phyloP scores from a whole-genome alignment of 2,888 invertebrate species.

The Lepetodrilus schrolli region DNA sequence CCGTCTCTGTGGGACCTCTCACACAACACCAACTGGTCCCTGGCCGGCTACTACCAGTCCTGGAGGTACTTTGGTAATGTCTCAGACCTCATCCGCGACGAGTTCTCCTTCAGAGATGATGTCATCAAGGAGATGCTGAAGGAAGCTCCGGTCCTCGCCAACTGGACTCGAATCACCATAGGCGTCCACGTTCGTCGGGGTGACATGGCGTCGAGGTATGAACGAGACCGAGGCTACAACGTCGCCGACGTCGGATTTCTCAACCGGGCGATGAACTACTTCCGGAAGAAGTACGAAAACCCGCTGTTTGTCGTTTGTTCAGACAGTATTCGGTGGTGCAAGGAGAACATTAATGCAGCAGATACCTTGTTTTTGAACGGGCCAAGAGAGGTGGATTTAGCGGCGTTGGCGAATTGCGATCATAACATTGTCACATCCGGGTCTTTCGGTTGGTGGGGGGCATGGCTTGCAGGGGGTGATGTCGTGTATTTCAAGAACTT shows the following conservation, averaged over 20 bases:
- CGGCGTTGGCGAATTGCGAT: conserved; percentile 50
- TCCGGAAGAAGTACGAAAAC: conserved; percentile 39
- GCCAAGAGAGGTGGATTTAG: conserved; percentile 46
- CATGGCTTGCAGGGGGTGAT: conserved; percentile 63
- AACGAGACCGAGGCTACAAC: conserved; percentile 46
- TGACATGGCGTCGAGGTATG: conserved; percentile 40
- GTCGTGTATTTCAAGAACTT: conserved; percentile 52
- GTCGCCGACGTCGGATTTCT: conserved; percentile 47
- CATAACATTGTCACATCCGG: conserved; percentile 76
- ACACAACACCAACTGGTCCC: conserved; percentile 46
- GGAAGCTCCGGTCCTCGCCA: conserved; percentile 28
- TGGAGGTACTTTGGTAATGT: conserved; percentile 56
- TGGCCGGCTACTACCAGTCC: conserved; percentile 56
- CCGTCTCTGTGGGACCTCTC: conserved; percentile 32
- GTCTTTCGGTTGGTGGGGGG: conserved; percentile 71
- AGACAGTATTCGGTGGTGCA: conserved; percentile 51
- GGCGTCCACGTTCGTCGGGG: conserved; percentile 56
- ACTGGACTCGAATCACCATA: conserved; percentile 35
- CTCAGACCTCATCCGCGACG: conserved; percentile 34
- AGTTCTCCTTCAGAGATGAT: conserved; percentile 45
- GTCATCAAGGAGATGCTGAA: conserved; percentile 36
- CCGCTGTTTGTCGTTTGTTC: conserved; percentile 51
- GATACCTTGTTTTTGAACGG: conserved; percentile 38
- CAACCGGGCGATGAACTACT: conserved; percentile 47
- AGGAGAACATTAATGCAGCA: conserved; percentile 34